Evolutionary conservation across 2,888 invertebrate genomes (phyloP).

Genomic region (Heliconius sara): DNA sequence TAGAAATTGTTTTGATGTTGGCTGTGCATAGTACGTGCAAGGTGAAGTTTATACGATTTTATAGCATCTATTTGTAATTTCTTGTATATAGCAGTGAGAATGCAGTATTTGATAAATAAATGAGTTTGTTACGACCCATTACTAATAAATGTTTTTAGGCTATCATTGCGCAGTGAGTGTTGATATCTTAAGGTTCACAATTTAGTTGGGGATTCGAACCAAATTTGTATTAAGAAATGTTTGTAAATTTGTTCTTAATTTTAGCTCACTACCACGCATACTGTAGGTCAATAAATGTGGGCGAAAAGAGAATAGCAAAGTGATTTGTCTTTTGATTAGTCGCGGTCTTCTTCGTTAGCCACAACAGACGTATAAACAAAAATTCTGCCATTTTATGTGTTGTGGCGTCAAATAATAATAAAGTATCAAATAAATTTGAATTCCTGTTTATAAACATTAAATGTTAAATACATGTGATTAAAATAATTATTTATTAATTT

Average conservation of each 20-base stretch:
- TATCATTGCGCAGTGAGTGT: too few relatives aligned
- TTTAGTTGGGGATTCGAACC: too few relatives aligned
- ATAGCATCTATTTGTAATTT: not conserved
- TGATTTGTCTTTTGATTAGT: not conserved
- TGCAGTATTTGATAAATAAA: not conserved
- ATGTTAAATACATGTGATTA: too few relatives aligned
- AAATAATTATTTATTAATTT: too few relatives aligned
- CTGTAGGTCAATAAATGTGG: not conserved
- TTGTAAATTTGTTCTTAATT: not conserved
- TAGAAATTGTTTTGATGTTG: constrained; percentile 12
- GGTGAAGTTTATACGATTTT: not conserved
- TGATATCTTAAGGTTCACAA: too few relatives aligned
- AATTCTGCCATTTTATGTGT: too few relatives aligned
- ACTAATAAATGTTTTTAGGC: too few relatives aligned
- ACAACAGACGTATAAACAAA: not conserved
- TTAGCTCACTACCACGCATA: not conserved
- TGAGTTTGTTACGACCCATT: too few relatives aligned
- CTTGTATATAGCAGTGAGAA: not conserved
- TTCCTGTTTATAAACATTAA: too few relatives aligned
- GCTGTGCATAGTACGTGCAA: not conserved
- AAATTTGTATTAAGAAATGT: too few relatives aligned
- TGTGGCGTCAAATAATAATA: too few relatives aligned
- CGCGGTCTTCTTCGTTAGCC: not conserved
- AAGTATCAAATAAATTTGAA: too few relatives aligned
- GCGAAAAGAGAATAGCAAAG: not conserved